Evolutionary conservation across 2,113 vertebrate genomes (phyloP).

Genomic region (human): DNA sequence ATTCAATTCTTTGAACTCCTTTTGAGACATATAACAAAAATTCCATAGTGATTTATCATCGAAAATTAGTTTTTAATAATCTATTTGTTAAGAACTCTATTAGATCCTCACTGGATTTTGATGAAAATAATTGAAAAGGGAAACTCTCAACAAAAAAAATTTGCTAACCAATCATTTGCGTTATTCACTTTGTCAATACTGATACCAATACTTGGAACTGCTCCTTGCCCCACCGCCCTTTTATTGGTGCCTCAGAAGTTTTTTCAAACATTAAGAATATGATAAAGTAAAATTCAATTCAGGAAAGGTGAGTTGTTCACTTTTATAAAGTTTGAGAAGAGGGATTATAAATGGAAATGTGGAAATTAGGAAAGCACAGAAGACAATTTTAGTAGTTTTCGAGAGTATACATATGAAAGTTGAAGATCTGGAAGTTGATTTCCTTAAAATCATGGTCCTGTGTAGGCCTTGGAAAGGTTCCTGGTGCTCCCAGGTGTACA

Average conservation of each 20-base stretch:
- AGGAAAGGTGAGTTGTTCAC: background rate
- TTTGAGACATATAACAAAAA: conserved; percentile 14
- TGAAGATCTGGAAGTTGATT: background rate
- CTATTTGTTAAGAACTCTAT: conserved; percentile 1
- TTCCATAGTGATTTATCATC: background rate
- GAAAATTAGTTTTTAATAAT: conserved; percentile 40
- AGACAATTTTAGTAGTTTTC: background rate
- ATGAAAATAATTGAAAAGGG: background rate
- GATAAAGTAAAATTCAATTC: background rate
- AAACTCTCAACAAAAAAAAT: background rate
- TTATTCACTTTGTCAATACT: background rate
- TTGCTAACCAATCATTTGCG: background rate
- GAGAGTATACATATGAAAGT: background rate
- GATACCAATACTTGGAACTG: background rate
- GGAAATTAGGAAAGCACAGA: background rate
- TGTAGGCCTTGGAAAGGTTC: background rate
- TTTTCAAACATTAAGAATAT: background rate
- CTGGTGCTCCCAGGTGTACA: background rate
- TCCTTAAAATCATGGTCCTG: background rate
- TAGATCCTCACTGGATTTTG: background rate
- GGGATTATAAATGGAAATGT: background rate
- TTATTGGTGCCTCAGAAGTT: background rate
- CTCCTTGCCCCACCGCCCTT: too few relatives aligned
- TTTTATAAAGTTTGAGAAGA: background rate
- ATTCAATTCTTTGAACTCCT: background rate